Evolutionary conservation across 2,113 vertebrate genomes (phyloP), one percentile per base, ranked within the genome.

Genomic region (Phrynocephalus versicolor): DNA sequence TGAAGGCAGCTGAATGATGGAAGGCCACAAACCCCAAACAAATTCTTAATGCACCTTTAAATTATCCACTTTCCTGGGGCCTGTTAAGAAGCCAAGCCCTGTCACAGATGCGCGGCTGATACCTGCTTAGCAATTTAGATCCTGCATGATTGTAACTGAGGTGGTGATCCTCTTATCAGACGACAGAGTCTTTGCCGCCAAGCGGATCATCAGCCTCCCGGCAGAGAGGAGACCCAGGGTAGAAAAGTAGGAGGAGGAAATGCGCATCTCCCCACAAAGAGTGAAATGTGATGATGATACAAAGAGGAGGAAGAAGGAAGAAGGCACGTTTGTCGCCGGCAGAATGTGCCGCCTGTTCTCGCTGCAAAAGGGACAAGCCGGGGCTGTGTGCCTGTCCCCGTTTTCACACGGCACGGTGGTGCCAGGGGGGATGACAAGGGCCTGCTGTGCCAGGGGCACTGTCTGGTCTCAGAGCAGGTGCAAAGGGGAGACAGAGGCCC

Each of bases 1-100:
- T 35, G n/a, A 37, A 18, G 77, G 65, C 10, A 62, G 70, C 76
- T 12, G 55, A 62, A 55, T 77, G 10, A 58, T 5, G 35, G 10
- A 3, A 0, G 6, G 0, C 76, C 7, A 7, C 13, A 70, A 74
- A 67, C 70, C 74, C 69, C 27, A 81, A 78, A 74, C 55, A 65
- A 19, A 78, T n/a, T 57, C 83, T 76, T 87, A 45, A 15, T 18
- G 75, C 0, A 39, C 79, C 27, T 71, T 39, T 72, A 86, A 85
- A 85, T 82, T 27, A 87, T 3, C 85, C 85, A 74, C 80, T 92
- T 86, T 60, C 60, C 45, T 1, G 2, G 21, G 76, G 87, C 30
- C 23, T 21, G 45, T 75, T 25, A 39, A 65, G 45, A 79, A 82
- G 62, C 79, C n/a, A n/a, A n/a, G n/a, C n/a, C n/a, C 70, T 51